phyloP scores from a whole-genome alignment of 2,113 vertebrate genomes.

The Synodontis membranacea region DNA sequence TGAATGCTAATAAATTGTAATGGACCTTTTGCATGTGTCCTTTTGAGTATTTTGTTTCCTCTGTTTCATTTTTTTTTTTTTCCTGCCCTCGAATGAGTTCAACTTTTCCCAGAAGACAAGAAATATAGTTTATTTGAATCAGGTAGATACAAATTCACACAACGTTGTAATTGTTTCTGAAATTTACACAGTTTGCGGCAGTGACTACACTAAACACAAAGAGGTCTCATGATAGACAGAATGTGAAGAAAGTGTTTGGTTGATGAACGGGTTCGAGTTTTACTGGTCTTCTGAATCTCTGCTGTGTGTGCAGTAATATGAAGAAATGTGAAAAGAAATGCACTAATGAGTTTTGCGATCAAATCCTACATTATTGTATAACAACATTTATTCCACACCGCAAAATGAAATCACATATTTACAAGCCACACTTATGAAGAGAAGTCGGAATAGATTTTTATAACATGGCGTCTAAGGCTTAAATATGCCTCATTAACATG shows the following conservation, averaged over 20 bases:
- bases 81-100: background rate
- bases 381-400: constrained; percentile 7
- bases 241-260: constrained; percentile 32
- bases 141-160: background rate
- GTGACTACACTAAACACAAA: too few species aligned
- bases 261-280: background rate
- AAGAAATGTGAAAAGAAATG: background rate
- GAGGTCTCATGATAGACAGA: background rate
- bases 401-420: constrained; percentile 11
- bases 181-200: constrained; percentile 57
- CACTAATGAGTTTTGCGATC: background rate
- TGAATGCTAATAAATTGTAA: constrained; percentile 67
- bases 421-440: background rate
- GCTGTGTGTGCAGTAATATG: background rate
- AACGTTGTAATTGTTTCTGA: background rate
- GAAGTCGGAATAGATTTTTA: background rate
- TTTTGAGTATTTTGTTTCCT: constrained; percentile 53
- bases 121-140: constrained; percentile 23
- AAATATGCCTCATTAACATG: background rate
- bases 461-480: background rate
- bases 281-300: background rate
- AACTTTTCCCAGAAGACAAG: background rate
- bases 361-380: constrained; percentile 49
- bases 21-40: constrained; percentile 43
- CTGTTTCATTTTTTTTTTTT: background rate